Base-by-base conservation (phyloP, 2,888 invertebrate genomes). In the Mesorhabditis sp. region DNA sequence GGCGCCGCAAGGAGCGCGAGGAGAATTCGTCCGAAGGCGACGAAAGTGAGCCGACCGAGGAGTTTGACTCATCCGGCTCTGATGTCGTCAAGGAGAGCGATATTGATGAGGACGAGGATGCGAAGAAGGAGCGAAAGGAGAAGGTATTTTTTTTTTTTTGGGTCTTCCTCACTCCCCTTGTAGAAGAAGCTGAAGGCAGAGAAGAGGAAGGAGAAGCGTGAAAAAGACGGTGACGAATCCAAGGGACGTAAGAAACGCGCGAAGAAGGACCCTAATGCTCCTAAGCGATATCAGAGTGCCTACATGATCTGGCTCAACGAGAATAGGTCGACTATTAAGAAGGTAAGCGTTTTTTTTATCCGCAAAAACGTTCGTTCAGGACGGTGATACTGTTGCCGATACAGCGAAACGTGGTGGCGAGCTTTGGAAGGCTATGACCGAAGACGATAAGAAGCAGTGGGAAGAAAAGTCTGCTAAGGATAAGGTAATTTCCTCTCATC, bases 251-350 rank as follows among this genome's bases (percentile, higher is more conserved):
- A 50, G 58, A 50, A 50, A n/a, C 58, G 58, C 7, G 58, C 58
- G n/a, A 50, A 84, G 89, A 91, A 82, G 77, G 90, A 90, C 86
- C 90, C 90, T 28, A 92, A 93, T 86, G 92, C 90, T 76, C 97
- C 97, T 0, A 98, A 98, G 86, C 90, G 95, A 15, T 91, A 95
- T 0, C 87, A 91, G 61, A 91, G 94, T 0, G 95, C 94, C 0
- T 98, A 93, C 87, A 93, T 98, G 92, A 79, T 95, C 75, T 98
- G 95, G 94, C 88, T 97, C 69, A 72, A 93, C 86, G 93, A 92
- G 70, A 91, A 90, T 72, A 89, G 97, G 41, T 92, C 93, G 80
- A 87, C 90, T 75, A 93, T 98, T 74, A 91, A 95, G 80, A 89
- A 91, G 5, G 95, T 70, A 13, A 13, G 43, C n/a, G 13, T 15